Percentiles rank a stretch among this genome's conserved stretches.
Evolutionary conservation across 2,888 invertebrate genomes (phyloP).

Genomic region (Apotomis betuletana): DNA sequence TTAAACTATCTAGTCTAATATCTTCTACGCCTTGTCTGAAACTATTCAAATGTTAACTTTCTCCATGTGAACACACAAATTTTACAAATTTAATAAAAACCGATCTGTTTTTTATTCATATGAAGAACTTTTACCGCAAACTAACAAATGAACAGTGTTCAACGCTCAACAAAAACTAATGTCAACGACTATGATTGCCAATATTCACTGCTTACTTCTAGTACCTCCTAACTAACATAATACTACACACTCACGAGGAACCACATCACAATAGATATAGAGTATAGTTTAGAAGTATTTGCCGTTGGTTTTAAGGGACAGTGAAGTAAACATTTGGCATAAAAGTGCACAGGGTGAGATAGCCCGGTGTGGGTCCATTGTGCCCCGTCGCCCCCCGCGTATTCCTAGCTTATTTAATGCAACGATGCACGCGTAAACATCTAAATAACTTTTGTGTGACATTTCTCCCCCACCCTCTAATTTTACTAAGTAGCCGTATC

Average conservation of each 20-base stretch:
- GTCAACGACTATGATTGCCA: slow-evolving; percentile 61
- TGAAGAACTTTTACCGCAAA: slow-evolving; percentile 11
- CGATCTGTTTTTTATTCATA: slow-evolving; percentile 20
- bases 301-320: background rate
- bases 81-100: background rate
- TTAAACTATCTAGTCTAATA: too few relatives aligned
- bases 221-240: background rate
- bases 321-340: slow-evolving; percentile 44
- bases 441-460: slow-evolving; percentile 83
- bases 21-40: too few relatives aligned
- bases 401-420: slow-evolving; percentile 83
- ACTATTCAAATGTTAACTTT: too few relatives aligned
- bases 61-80: background rate
- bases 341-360: slow-evolving; percentile 73
- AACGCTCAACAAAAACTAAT: slow-evolving; percentile 42
- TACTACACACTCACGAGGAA: background rate
- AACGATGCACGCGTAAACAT: slow-evolving; percentile 83
- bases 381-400: slow-evolving; percentile 76
- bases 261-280: background rate
- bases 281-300: slow-evolving; percentile 1
- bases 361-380: slow-evolving; percentile 76
- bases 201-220: slow-evolving; percentile 45
- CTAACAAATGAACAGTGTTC: slow-evolving; percentile 19
- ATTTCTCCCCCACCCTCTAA: slow-evolving; percentile 80
- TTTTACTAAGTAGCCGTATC: slow-evolving; percentile 82